Evolutionary conservation across 2,797 vertebrate species (phyloP), one percentile per base, ranked within the genome.

Genomic region (Propithecus perrieri): DNA sequence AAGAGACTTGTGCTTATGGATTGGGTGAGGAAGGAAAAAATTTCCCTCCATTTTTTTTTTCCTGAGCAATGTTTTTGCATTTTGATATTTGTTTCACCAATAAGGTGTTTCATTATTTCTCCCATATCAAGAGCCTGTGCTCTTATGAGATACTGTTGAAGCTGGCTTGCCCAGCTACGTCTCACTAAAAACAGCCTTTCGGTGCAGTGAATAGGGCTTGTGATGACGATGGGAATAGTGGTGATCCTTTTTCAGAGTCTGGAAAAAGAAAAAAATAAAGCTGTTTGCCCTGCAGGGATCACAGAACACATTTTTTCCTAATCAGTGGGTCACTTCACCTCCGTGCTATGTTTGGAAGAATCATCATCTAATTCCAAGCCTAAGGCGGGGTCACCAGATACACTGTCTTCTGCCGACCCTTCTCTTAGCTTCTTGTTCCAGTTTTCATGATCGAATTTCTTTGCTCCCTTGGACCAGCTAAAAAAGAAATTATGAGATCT

Each of bases 31-130:
- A 85, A 78, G 84, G 89, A 96, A 91, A 41, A 35, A 89, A 38
- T 96, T 97, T 89, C 24, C 38, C 91, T 63, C 74, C 13, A 1
- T 85, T 95, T 43, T 79, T 46, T 38, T 57, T 38, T 67, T 50
- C 53, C 46, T n/a, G 67, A 95, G 74, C 76, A 18, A 63, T 61
- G n/a, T 71, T 83, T 93, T 95, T 92, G 79, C 43, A 88, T 89
- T 95, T 85, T 90, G 93, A 41, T 93, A 85, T 96, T 96, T 96
- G 55, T 91, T 98, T 93, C 85, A 11, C 53, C 96, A 69, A 83
- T 96, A 98, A 98, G 85, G 92, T 97, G 95, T 96, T 97, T 97
- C 91, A 61, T 97, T 98, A 97, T 98, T 98, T 97, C 53, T 89
- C 65, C 59, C 71, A 61, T 74, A 55, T 69, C 89, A 96, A 94